These are phyloP conservation scores for Eupithecia dodoneata DNA, from an alignment of 2,888 invertebrate genomes.

Conservation along the genomic window DNA sequence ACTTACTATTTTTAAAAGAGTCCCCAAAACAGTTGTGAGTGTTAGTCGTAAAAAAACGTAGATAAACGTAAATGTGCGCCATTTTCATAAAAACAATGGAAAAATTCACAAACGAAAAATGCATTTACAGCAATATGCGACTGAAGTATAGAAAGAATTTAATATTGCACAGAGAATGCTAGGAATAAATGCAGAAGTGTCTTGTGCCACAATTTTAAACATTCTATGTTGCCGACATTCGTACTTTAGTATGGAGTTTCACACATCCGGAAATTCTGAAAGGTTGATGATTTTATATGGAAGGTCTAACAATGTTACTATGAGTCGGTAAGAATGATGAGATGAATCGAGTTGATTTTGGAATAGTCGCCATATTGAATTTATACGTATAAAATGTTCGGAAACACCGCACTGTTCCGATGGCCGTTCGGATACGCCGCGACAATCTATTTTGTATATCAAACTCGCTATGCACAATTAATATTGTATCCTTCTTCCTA, in stretches of 20 bases:
- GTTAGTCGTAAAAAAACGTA: not conserved
- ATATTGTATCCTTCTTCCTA: too few species aligned
- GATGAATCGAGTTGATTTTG: too few species aligned
- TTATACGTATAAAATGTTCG: too few species aligned
- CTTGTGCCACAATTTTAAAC: constrained; percentile 9
- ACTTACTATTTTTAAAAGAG: not conserved
- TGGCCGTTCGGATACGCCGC: too few species aligned
- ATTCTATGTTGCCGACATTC: not conserved
- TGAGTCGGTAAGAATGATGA: too few species aligned
- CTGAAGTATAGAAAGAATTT: constrained; percentile 29
- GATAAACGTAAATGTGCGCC: not conserved
- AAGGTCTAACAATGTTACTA: too few species aligned
- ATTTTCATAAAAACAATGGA: constrained; percentile 11
- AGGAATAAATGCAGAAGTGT: constrained; percentile 15
- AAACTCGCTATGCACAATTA: too few species aligned
- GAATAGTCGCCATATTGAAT: too few species aligned
- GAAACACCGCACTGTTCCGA: too few species aligned
- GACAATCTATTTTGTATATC: too few species aligned
- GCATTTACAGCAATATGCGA: constrained; percentile 19
- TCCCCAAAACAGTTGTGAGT: not conserved
- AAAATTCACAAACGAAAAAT: constrained; percentile 11
- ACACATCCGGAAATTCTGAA: not conserved
- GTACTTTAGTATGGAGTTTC: not conserved
- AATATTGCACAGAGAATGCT: constrained; percentile 23
- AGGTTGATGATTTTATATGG: not conserved